phyloP scores from a whole-genome alignment of 1,140 invertebrate genomes.

The Drosophila sproati region DNA sequence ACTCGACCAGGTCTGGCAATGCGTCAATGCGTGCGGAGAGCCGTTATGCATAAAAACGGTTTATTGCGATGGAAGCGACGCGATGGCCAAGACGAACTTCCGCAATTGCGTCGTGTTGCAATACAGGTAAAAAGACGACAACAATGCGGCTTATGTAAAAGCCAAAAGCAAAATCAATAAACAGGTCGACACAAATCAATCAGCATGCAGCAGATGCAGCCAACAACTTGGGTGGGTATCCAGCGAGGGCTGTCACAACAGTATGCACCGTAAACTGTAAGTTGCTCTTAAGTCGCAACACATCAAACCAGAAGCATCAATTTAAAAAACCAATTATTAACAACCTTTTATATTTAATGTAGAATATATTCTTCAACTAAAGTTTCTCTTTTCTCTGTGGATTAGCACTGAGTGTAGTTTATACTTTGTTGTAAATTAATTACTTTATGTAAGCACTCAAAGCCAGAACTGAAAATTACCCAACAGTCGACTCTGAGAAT shows the following conservation, averaged over 20 bases:
- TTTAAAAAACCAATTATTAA: too few species aligned
- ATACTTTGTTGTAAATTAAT: slow-evolving; percentile 3
- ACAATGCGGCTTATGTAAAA: slow-evolving; percentile 65
- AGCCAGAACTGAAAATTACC: slow-evolving; percentile 32
- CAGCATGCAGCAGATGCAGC: slow-evolving; percentile 66
- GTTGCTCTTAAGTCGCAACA: too few species aligned
- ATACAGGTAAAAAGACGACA: slow-evolving; percentile 33
- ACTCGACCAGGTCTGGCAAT: neutral
- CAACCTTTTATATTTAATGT: too few species aligned
- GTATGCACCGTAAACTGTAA: neutral
- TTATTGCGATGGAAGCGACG: slow-evolving; percentile 71
- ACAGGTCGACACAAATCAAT: slow-evolving; percentile 70
- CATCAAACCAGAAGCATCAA: too few species aligned
- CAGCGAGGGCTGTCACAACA: neutral
- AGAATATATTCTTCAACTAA: too few species aligned
- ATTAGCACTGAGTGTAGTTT: neutral
- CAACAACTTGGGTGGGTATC: slow-evolving; percentile 45
- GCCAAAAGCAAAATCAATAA: slow-evolving; percentile 47
- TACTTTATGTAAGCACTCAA: slow-evolving; percentile 31
- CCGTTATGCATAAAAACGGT: slow-evolving; percentile 78
- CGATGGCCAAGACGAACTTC: slow-evolving; percentile 57
- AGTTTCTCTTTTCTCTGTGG: neutral
- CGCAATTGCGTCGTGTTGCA: slow-evolving; percentile 75
- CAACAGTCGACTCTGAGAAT: slow-evolving; percentile 21
- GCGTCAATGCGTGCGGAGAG: slow-evolving; percentile 58